Percentiles rank a stretch among this genome's conserved stretches.
Conservation (phyloP, 2,888 invertebrate genomes). For the Hyalella azteca region DNA sequence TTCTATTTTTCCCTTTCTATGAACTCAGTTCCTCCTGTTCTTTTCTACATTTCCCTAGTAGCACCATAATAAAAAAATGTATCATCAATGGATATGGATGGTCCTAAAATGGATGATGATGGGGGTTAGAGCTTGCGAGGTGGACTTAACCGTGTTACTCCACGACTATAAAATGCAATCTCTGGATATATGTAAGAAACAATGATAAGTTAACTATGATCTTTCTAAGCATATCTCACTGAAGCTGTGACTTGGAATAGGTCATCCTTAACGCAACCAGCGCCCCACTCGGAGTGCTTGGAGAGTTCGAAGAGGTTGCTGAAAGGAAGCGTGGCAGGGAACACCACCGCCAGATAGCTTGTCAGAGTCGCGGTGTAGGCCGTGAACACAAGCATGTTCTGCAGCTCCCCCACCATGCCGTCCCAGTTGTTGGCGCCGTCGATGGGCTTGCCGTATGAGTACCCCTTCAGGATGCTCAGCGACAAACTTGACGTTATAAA, state of each 20-base stretch:
- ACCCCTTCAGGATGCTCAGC: slow-evolving; percentile 44
- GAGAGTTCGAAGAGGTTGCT: slow-evolving; percentile 46
- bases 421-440: slow-evolving; percentile 43
- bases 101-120: too few relatives aligned
- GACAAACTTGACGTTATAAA: slow-evolving; percentile 36
- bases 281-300: slow-evolving; percentile 44
- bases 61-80: too few relatives aligned
- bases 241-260: slow-evolving; percentile 56
- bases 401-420: slow-evolving; percentile 54
- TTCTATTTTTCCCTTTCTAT: too few relatives aligned
- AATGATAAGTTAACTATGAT: too few relatives aligned
- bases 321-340: slow-evolving; percentile 48
- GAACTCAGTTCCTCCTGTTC: too few relatives aligned
- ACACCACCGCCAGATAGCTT: slow-evolving; percentile 49
- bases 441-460: slow-evolving; percentile 49
- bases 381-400: slow-evolving; percentile 51
- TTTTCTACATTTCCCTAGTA: too few relatives aligned
- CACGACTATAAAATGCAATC: too few relatives aligned
- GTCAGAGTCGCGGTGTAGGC: slow-evolving; percentile 56
- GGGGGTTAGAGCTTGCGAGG: too few relatives aligned
- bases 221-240: too few relatives aligned
- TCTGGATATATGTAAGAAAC: too few relatives aligned
- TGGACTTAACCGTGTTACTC: too few relatives aligned
- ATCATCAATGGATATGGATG: too few relatives aligned
- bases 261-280: slow-evolving; percentile 48